These are phyloP conservation scores for Marasmarcha lunaedactyla DNA, from an alignment of 2,888 invertebrate species.

Conservation along the genomic window DNA sequence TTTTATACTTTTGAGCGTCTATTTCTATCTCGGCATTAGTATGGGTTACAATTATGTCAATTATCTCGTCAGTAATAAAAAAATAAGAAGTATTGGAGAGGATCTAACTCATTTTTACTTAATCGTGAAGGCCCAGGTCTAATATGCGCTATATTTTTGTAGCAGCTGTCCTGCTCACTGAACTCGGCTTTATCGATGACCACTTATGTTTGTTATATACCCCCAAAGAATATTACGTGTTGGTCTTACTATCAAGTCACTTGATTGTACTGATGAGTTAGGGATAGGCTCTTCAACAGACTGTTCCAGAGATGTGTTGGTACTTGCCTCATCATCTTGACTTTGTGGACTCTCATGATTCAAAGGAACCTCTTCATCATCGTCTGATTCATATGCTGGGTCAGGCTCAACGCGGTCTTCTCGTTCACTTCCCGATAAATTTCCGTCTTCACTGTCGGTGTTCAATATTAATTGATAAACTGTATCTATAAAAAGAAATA, in stretches of 20 bases:
- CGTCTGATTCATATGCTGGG: background rate
- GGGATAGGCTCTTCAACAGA: background rate
- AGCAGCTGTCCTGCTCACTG: background rate
- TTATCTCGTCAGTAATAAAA: background rate
- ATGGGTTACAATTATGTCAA: background rate
- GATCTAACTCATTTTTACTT: background rate
- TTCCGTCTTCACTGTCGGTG: background rate
- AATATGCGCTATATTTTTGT: background rate
- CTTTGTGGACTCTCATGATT: background rate
- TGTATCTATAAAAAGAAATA: background rate
- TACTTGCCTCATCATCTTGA: background rate
- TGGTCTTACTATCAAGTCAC: background rate
- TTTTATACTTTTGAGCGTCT: background rate
- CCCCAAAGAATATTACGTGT: background rate
- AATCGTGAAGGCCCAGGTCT: background rate
- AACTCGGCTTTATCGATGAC: slow-evolving; percentile 3
- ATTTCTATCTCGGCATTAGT: background rate
- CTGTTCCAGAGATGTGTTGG: background rate
- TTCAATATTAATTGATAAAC: background rate
- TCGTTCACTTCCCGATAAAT: background rate
- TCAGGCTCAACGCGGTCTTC: slow-evolving; percentile 1
- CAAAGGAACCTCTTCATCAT: background rate
- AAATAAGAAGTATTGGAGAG: background rate
- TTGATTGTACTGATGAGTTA: background rate
- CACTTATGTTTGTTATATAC: slow-evolving; percentile 3